Percentiles rank a stretch among this genome's conserved stretches.
phyloP scores from a whole-genome alignment of 2,797 vertebrate species.

The Rousettus madagascariensis region DNA sequence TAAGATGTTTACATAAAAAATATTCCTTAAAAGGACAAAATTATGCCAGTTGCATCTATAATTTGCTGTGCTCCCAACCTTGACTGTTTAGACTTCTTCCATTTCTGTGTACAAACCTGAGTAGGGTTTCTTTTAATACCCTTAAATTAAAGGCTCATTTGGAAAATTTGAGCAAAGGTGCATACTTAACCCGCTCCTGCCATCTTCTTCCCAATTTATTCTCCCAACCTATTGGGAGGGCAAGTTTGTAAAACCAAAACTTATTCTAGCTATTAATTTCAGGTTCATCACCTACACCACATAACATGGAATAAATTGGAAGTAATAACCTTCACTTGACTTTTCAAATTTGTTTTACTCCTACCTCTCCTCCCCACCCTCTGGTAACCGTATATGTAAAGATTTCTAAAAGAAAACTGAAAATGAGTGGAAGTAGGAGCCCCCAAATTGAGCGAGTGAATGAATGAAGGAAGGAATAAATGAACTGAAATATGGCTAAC shows the following conservation, averaged over 20 bases:
- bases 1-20: slow-evolving; percentile 51
- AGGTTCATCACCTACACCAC: slow-evolving; percentile 49
- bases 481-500: background rate
- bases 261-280: slow-evolving; percentile 64
- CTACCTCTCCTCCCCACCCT: background rate
- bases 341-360: slow-evolving; percentile 24
- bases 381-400: background rate
- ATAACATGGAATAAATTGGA: slow-evolving; percentile 52
- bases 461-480: background rate
- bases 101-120: slow-evolving; percentile 60
- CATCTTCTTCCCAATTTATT: slow-evolving; percentile 25
- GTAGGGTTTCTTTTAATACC: slow-evolving; percentile 8
- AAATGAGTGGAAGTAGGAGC: background rate
- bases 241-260: slow-evolving; percentile 48
- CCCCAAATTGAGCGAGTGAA: background rate
- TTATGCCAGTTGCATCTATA: slow-evolving; percentile 39
- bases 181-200: background rate
- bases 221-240: slow-evolving; percentile 36
- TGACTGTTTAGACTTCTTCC: slow-evolving; percentile 58
- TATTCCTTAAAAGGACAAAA: slow-evolving; percentile 36
- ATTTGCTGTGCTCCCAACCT: slow-evolving; percentile 56
- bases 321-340: slow-evolving; percentile 31
- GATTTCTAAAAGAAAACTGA: slow-evolving; percentile 15
- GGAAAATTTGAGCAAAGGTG: slow-evolving; percentile 70
- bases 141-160: slow-evolving; percentile 72